Evolutionary conservation across 2,113 vertebrate species (phyloP).

Genomic region (Lethenteron reissneri): DNA sequence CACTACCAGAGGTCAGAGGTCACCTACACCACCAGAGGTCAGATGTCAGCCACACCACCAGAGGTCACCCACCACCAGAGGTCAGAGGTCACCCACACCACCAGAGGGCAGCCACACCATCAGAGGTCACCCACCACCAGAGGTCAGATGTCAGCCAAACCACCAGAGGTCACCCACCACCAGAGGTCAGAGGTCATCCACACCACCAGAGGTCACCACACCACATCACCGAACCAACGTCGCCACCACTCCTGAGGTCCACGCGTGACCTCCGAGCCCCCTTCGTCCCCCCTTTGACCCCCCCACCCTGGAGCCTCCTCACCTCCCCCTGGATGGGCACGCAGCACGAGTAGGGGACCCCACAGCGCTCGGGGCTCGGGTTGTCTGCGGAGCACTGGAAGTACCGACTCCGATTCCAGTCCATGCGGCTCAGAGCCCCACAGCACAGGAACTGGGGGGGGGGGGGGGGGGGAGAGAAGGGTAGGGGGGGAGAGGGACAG

Average conservation of each 20-base stretch:
- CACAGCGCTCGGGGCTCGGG: constrained; percentile 27
- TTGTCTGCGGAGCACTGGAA: constrained; percentile 30
- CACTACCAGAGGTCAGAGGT: neutral
- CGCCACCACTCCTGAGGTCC: neutral
- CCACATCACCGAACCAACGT: neutral
- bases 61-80: neutral
- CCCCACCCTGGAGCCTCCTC: neutral
- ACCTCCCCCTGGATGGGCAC: constrained; percentile 27
- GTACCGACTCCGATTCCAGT: constrained; percentile 37
- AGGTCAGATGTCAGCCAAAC: neutral
- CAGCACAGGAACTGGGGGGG: constrained; percentile 40
- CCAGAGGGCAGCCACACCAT: neutral
- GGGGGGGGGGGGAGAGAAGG: neutral
- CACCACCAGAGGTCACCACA: neutral
- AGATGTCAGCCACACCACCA: neutral
- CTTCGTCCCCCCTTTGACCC: neutral
- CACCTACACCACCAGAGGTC: neutral
- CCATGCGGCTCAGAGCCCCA: constrained; percentile 32
- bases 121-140: neutral
- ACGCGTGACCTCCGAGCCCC: neutral
- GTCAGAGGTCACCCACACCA: neutral
- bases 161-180: neutral
- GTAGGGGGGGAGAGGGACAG: neutral
- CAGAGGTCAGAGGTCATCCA: constrained; percentile 3
- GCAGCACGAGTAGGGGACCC: constrained; percentile 34